Base-by-base conservation (phyloP, 1,140 invertebrate genomes). In the Varroa destructor region DNA sequence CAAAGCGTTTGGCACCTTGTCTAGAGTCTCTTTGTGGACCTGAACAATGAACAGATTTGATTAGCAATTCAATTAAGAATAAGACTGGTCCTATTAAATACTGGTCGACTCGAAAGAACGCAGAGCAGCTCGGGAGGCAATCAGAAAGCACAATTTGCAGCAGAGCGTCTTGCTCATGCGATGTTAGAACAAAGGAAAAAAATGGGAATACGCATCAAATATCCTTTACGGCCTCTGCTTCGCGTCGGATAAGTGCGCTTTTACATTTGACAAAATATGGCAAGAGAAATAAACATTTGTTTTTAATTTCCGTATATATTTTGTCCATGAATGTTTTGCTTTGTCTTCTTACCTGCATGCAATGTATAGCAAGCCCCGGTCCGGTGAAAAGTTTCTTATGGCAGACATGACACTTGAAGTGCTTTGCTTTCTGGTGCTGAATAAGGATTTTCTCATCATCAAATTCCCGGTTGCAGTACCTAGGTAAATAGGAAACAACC, bases 361-460 rank as follows among this genome's bases (percentile, higher is more conserved):
- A 99, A 82, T 99, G 97, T 84, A 99, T 99, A 75, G 94, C 94
- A 70, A 99, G 82, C 51, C 93, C 93, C 73, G 95, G 94, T 58
- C 94, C 95, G 61, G 97, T 98, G 79, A 97, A 99, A 73, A 99
- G 82, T 82, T 99, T 99, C 81, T 98, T 99, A 82, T 98, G 93
- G 84, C 96, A 99, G 80, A 98, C 95, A 80, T 97, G 94, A 85
- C 97, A 99, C 84, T 99, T 99, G 78, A 99, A 99, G 84, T 99
- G 97, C 82, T 99, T 99, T 36, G 97, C 97, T 82, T 99, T 99
- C 81, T 99, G 97, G 82, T 99, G 97, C 80, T 99, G 96, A 77
- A 99, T 96, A n/a, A 99, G 83, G 82, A 99, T 99, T 81, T 99
- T 99, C 80, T 99, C 97, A 84, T 99, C 97, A 79, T 99, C 97